Evolutionary conservation across 2,797 vertebrate genomes (phyloP).

Genomic region (Propithecus perrieri): DNA sequence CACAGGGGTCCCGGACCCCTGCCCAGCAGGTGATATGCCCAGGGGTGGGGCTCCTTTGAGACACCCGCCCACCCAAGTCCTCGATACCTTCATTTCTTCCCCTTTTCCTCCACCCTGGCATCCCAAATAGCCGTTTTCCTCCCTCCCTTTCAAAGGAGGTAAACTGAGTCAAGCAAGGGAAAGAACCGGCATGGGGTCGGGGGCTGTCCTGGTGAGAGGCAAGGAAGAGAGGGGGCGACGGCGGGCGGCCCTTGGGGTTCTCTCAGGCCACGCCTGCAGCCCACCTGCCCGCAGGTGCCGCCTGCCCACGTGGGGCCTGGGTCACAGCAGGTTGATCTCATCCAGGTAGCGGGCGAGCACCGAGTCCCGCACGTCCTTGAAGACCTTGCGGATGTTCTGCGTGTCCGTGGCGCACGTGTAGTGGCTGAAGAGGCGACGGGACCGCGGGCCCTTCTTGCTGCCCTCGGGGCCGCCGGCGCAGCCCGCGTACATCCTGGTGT

Average conservation of each 20-base stretch:
- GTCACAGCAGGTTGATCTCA: conserved; percentile 82
- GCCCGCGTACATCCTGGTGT: conserved; percentile 67
- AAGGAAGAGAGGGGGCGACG: too few species aligned
- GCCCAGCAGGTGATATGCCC: neutral
- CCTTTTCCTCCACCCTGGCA: neutral
- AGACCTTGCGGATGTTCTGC: conserved; percentile 82
- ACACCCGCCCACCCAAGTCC: neutral
- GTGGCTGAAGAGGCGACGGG: conserved; percentile 79
- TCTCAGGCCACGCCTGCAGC: neutral
- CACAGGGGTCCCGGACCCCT: neutral
- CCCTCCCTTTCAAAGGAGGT: neutral
- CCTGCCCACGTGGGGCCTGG: neutral
- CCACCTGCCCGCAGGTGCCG: neutral
- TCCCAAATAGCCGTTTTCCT: neutral
- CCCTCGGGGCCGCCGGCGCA: neutral
- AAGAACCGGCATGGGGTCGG: accelerated
- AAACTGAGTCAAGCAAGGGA: neutral
- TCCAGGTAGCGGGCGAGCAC: conserved; percentile 81
- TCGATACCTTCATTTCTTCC: neutral
- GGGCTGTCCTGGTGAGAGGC: neutral
- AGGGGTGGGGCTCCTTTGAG: neutral
- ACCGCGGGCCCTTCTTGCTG: conserved; percentile 15
- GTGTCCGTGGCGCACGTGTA: conserved; percentile 85
- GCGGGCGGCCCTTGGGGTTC: neutral
- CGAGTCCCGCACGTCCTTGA: conserved; percentile 81